Evolutionary conservation across 2,797 vertebrate genomes (phyloP), one percentile per base, ranked within the genome.

Genomic region (Megaceryle alcyon): DNA sequence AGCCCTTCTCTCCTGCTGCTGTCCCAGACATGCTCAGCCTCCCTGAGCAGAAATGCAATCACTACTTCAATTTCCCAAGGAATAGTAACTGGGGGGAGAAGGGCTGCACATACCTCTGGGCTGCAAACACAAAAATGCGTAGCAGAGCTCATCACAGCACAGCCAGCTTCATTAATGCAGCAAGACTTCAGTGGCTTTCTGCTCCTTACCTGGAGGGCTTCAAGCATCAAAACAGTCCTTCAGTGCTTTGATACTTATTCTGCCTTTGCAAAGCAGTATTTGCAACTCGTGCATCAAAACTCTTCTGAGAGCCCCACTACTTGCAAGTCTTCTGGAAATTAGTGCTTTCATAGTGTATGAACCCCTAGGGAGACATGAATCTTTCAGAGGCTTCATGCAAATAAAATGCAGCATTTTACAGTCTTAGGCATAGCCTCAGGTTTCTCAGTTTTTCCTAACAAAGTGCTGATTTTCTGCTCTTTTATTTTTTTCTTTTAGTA

Each of bases 381-480:
- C 81, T 97, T 94, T 94, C 93, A 90, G 82, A 65, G 65, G 46
- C 84, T 90, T 87, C 80, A 51, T 83, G 57, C 88, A 92, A 95
- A 82, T 89, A 88, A 94, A 96, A 96, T 56, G 69, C 72, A 95
- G 61, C 84, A 25, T 70, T 95, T 95, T 81, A 76, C 53, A 51
- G 48, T 89, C 82, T 59, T 54, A 23, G 91, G 93, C 86, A 28
- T 41, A 82, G 77, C 92, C 92, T 84, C 53, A 3, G 92, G 92
- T 96, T 96, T 94, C 91, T 94, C 88, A 65, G 59, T 69, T 94
- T 80, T 82, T 79, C 83, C 51, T 94, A 78, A 89, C 68, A 72
- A 94, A 93, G 73, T 95, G 59, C 66, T 64, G 91, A 94, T 96
- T 96, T 96, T 96, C 89, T 96, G 88, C 88, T 88, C 48, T 79